A percentile compares a stretch with the other conserved stretches of the same genome.
Conservation (phyloP, 2,797 vertebrate genomes). For the Falco rusticolus region DNA sequence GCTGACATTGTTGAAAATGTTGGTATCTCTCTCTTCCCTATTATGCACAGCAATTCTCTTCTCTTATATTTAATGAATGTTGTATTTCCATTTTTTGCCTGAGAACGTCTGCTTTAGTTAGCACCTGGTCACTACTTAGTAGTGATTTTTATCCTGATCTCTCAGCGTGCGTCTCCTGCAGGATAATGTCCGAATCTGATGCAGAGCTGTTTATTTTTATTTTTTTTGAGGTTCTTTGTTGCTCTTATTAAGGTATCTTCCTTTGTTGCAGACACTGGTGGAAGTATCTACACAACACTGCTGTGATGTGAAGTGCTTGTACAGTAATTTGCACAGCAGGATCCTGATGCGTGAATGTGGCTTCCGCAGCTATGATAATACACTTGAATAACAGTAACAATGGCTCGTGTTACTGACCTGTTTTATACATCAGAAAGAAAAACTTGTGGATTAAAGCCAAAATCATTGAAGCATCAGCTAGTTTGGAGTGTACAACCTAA, state of each 20-base stretch:
- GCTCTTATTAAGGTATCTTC: neutral
- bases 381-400: neutral
- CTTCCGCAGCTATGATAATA: slow-evolving; percentile 37
- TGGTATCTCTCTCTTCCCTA: neutral
- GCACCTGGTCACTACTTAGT: neutral
- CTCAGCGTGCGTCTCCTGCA: neutral
- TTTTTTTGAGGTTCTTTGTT: neutral
- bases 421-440: neutral
- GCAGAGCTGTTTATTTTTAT: neutral
- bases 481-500: neutral
- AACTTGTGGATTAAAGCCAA: neutral
- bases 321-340: neutral
- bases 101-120: neutral
- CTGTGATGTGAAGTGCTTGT: slow-evolving; percentile 25
- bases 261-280: neutral
- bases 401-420: neutral
- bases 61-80: neutral
- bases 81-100: neutral
- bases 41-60: neutral
- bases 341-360: neutral
- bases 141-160: neutral
- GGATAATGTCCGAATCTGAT: neutral
- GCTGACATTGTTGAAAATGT: neutral
- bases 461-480: neutral
- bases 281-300: neutral